phyloP scores from a whole-genome alignment of 1,140 invertebrate genomes.

The Asbolus verrucosus region DNA sequence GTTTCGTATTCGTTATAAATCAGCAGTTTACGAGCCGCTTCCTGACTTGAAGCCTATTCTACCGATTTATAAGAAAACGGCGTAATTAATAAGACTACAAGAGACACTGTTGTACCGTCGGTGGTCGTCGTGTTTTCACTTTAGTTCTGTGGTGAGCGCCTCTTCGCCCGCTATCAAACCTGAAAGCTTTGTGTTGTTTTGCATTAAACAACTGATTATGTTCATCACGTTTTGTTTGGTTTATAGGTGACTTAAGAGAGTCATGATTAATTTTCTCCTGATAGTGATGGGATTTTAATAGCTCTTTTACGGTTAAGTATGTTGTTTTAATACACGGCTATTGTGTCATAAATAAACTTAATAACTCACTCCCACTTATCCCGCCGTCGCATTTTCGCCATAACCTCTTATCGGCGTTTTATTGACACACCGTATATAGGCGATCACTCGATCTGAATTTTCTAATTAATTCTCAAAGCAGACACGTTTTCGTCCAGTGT shows the following conservation, averaged over 20 bases:
- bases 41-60: not conserved
- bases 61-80: no score
- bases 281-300: conserved; percentile 62
- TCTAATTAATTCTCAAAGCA: not conserved
- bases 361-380: conserved; percentile 50
- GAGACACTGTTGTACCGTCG: no score
- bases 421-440: not conserved
- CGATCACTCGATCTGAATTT: not conserved
- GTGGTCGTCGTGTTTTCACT: not conserved
- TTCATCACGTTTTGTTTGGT: conserved; percentile 59
- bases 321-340: conserved; percentile 58
- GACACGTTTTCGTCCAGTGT: no score
- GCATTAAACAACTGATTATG: conserved; percentile 63
- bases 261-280: conserved; percentile 61
- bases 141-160: conserved; percentile 13
- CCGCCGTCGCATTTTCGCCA: not conserved
- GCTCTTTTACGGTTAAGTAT: conserved; percentile 61
- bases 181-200: conserved; percentile 63
- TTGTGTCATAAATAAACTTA: conserved; percentile 58
- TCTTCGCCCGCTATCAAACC: conserved; percentile 53
- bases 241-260: conserved; percentile 56
- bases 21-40: not conserved
- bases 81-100: no score
- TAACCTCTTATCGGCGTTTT: not conserved
- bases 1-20: not conserved